A percentile compares a stretch with the other conserved stretches of the same genome.
Evolutionary conservation across 2,113 vertebrate species (phyloP).

Genomic region (Leptobrachium ailaonicum): DNA sequence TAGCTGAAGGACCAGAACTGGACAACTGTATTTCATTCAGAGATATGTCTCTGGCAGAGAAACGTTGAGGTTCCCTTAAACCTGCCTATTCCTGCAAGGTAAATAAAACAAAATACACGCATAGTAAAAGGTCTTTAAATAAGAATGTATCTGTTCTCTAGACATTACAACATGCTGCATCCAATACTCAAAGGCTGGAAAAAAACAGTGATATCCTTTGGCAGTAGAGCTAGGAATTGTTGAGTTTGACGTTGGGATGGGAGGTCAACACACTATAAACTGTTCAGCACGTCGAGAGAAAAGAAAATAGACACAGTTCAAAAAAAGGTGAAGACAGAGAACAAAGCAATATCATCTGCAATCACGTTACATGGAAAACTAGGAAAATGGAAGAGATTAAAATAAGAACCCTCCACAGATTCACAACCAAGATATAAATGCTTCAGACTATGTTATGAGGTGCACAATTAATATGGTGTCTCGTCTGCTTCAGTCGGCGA

Average conservation of each 20-base stretch:
- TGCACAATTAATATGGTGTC: too few relatives aligned
- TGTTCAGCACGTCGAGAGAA: slow-evolving; percentile 14
- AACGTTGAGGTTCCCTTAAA: too few relatives aligned
- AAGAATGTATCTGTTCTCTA: not conserved
- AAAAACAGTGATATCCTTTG: slow-evolving; percentile 30
- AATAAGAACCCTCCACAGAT: not conserved
- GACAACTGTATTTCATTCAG: too few relatives aligned
- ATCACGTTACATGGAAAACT: slow-evolving; percentile 11
- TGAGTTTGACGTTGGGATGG: slow-evolving; percentile 12
- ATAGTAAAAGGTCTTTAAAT: not conserved
- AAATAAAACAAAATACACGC: too few relatives aligned
- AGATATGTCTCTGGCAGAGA: too few relatives aligned
- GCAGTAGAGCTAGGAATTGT: slow-evolving; percentile 26
- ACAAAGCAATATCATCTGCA: not conserved
- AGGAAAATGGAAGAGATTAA: not conserved
- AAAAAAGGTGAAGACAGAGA: slow-evolving; percentile 34
- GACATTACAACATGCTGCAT: not conserved
- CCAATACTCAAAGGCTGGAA: slow-evolving; percentile 12
- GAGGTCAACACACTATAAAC: slow-evolving; percentile 28
- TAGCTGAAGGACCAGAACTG: too few relatives aligned
- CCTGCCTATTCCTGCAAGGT: too few relatives aligned
- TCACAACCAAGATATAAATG: too few relatives aligned
- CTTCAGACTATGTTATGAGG: too few relatives aligned
- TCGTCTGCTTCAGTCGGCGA: too few relatives aligned
- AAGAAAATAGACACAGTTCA: slow-evolving; percentile 23